Conservation (phyloP, 1,140 invertebrate species). For the Bilobella aurantiaca region DNA sequence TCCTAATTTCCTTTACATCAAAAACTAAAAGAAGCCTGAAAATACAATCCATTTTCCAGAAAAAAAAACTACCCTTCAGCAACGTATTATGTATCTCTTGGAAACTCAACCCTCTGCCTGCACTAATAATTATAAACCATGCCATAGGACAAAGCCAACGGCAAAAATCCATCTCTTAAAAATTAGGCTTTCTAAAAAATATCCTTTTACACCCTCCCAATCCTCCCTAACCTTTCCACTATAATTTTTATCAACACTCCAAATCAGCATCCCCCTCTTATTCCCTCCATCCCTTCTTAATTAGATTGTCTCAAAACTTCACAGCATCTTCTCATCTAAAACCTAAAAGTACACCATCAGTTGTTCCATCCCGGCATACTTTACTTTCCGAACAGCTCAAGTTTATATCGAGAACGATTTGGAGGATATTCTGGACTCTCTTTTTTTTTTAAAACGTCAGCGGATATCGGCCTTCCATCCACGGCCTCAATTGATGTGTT, state of each 20-base stretch:
- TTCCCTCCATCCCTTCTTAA: neutral
- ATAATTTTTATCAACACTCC: neutral
- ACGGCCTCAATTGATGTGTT: neutral
- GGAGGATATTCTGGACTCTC: no score
- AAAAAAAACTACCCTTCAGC: neutral
- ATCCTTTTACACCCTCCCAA: neutral
- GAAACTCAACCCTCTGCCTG: neutral
- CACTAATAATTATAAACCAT: neutral
- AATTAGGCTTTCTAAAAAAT: neutral
- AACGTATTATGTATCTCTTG: neutral
- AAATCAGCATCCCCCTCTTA: neutral
- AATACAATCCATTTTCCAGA: neutral
- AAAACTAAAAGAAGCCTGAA: no score
- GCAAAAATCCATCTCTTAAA: neutral
- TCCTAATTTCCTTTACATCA: no score
- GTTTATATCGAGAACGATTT: no score
- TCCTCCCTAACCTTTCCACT: neutral
- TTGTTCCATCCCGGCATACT: neutral
- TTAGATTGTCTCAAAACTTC: slow-evolving; percentile 1
- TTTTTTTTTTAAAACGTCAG: neutral
- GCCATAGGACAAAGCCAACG: neutral
- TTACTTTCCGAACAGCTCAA: neutral
- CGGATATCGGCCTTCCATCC: neutral
- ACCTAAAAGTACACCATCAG: no score
- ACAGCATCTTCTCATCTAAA: no score